Evolutionary conservation across 2,797 vertebrate genomes (phyloP).

Genomic region (Eospalax fontanierii): DNA sequence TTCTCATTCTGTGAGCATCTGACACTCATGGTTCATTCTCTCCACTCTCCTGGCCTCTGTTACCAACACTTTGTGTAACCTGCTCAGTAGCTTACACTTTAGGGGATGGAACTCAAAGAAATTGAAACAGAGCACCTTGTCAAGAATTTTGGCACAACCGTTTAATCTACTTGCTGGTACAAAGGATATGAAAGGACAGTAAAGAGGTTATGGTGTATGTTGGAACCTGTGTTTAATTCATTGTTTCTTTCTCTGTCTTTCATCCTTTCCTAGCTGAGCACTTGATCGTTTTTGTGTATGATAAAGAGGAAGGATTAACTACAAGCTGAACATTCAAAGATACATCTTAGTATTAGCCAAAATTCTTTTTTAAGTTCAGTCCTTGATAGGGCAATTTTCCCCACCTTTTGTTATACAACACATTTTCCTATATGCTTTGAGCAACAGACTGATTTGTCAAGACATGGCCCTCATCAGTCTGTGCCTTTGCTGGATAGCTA

Average conservation of each 20-base stretch:
- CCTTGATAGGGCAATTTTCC: not conserved
- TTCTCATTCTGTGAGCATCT: not conserved
- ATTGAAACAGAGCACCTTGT: not conserved
- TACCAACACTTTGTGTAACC: not conserved
- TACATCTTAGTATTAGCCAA: not conserved
- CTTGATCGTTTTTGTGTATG: not conserved
- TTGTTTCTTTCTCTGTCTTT: slow-evolving; percentile 10
- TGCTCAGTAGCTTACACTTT: not conserved
- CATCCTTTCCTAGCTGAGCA: not conserved
- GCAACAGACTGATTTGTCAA: not conserved
- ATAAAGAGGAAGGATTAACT: slow-evolving; percentile 5
- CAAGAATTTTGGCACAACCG: not conserved
- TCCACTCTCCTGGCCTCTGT: not conserved
- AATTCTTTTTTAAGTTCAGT: slow-evolving; percentile 6
- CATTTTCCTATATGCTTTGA: not conserved
- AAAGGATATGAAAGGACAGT: not conserved
- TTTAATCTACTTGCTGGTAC: slow-evolving; percentile 23
- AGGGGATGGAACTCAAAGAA: not conserved
- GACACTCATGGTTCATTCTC: not conserved
- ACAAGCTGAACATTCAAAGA: not conserved
- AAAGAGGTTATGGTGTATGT: slow-evolving; percentile 35
- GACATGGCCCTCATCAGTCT: not conserved
- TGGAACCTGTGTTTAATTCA: not conserved
- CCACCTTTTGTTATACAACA: not conserved
- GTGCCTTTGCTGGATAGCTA: not conserved